Percentiles rank a stretch among this genome's conserved stretches.
These are phyloP conservation scores for Saimiri boliviensis DNA, from an alignment of 2,113 vertebrate species.

Conservation along the genomic window DNA sequence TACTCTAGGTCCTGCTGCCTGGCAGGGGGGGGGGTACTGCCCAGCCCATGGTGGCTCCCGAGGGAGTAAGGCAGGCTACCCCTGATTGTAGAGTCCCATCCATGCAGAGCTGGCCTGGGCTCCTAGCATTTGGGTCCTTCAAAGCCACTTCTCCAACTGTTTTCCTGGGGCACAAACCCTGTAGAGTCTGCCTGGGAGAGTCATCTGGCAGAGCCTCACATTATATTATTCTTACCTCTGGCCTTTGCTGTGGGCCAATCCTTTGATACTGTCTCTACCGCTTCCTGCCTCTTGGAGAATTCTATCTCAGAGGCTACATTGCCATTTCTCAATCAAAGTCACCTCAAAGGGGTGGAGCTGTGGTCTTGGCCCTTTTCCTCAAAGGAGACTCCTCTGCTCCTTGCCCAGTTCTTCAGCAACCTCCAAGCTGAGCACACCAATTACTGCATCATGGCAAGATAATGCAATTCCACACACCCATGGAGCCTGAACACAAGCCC, in stretches of 20 bases:
- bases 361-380: neutral
- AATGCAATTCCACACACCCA: neutral
- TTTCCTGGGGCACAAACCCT: neutral
- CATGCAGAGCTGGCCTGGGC: neutral
- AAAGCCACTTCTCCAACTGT: neutral
- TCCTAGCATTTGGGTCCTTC: neutral
- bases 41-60: neutral
- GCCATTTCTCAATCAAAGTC: neutral
- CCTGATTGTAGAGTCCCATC: neutral
- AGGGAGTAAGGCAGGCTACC: neutral
- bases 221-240: neutral
- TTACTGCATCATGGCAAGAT: fast-evolving
- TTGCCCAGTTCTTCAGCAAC: neutral
- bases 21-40: no score
- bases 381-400: neutral
- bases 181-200: neutral
- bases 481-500: neutral
- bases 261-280: neutral
- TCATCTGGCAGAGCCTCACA: neutral
- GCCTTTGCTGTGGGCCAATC: neutral
- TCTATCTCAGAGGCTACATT: neutral
- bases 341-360: neutral
- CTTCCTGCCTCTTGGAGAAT: neutral
- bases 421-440: neutral
- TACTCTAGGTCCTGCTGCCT: neutral